Conservation (phyloP, 2,888 invertebrate genomes). For the Scelioninae gen. 2 region DNA sequence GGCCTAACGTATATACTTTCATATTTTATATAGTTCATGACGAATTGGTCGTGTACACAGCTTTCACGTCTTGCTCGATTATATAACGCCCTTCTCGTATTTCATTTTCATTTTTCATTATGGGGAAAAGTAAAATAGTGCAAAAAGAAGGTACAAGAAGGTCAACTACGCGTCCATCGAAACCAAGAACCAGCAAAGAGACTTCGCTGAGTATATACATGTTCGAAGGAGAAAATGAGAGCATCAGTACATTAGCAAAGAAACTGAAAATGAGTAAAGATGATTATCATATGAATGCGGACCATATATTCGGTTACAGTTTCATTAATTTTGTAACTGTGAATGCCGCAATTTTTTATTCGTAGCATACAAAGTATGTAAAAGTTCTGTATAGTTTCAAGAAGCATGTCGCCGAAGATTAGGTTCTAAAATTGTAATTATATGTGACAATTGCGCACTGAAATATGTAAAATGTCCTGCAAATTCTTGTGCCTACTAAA, state of each 20-base stretch:
- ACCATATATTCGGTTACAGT: background rate
- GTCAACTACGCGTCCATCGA: background rate
- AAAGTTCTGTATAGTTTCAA: background rate
- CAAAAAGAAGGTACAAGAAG: background rate
- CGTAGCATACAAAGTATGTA: background rate
- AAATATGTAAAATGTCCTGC: no score
- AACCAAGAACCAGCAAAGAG: background rate
- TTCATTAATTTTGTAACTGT: conserved; percentile 1
- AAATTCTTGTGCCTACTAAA: no score
- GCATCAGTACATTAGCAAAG: conserved; percentile 1
- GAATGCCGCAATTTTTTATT: background rate
- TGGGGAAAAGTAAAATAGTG: background rate
- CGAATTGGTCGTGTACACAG: background rate
- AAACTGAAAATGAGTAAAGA: conserved; percentile 1
- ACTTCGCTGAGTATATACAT: background rate
- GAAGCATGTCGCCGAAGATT: background rate
- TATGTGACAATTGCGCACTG: no score
- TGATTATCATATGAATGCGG: background rate
- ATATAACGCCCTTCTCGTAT: background rate
- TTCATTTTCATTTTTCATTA: background rate
- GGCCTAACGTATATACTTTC: background rate
- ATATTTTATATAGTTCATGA: conserved; percentile 6
- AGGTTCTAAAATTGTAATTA: background rate
- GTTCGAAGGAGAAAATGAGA: background rate
- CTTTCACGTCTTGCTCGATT: background rate